Conservation (phyloP, 2,888 invertebrate species). For the Limnephilus rhombicus region DNA sequence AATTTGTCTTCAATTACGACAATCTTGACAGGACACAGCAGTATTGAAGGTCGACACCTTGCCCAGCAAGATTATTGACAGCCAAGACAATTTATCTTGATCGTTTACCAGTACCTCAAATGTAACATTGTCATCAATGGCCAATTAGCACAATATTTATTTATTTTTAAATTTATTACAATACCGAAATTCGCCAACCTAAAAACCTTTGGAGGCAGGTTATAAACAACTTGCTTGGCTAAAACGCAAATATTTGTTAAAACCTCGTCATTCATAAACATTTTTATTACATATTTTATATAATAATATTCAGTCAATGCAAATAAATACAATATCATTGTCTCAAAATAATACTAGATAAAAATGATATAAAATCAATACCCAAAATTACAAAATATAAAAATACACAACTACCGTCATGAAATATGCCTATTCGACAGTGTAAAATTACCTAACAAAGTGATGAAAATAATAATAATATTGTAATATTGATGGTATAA, state of each 20-base stretch:
- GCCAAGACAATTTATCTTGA: too few relatives aligned
- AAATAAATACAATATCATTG: not conserved
- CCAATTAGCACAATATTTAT: too few relatives aligned
- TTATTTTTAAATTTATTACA: too few relatives aligned
- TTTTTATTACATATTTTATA: not conserved
- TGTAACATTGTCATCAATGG: too few relatives aligned
- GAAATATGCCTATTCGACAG: not conserved
- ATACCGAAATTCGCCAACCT: too few relatives aligned
- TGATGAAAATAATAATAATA: not conserved
- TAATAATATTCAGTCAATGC: not conserved
- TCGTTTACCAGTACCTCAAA: too few relatives aligned
- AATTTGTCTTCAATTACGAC: too few relatives aligned
- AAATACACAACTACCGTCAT: not conserved
- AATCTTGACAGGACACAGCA: too few relatives aligned
- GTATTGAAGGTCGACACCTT: too few relatives aligned
- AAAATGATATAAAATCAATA: not conserved
- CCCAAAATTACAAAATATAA: not conserved
- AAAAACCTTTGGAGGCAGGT: not conserved
- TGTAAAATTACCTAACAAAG: not conserved
- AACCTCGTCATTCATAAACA: not conserved
- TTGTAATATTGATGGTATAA: not conserved
- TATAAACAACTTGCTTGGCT: not conserved
- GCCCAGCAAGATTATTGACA: too few relatives aligned
- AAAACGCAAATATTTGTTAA: not conserved
- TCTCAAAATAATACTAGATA: not conserved